These are phyloP conservation scores for Zaprionus ornatus DNA, from an alignment of 1,140 invertebrate genomes.

Conservation along the genomic window DNA sequence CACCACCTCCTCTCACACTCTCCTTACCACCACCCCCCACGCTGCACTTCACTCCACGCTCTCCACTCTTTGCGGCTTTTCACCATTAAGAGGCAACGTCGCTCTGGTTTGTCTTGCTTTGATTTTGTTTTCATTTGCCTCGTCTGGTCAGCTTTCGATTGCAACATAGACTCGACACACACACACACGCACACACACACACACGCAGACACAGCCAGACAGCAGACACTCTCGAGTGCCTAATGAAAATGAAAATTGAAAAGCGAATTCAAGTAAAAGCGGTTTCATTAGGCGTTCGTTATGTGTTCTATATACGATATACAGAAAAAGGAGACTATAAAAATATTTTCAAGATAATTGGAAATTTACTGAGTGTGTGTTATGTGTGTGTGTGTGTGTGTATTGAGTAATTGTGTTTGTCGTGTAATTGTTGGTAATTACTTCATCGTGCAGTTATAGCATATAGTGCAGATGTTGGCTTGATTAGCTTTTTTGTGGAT, in stretches of 20 bases:
- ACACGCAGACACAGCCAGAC: slow-evolving; percentile 3
- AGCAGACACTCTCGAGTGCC: not conserved
- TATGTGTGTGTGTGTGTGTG: not conserved
- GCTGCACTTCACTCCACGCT: not conserved
- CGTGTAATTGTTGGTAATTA: not conserved
- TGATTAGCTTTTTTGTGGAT: not conserved
- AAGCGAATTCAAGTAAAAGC: slow-evolving; percentile 42
- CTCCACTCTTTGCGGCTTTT: slow-evolving; percentile 17
- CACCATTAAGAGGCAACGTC: slow-evolving; percentile 26
- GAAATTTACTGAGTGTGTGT: not conserved
- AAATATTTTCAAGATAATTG: slow-evolving; percentile 1
- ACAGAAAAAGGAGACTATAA: not conserved
- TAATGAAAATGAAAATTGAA: slow-evolving; percentile 45
- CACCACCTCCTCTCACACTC: slow-evolving; percentile 29
- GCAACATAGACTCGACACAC: slow-evolving; percentile 42
- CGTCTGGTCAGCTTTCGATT: slow-evolving; percentile 52
- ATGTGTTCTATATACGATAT: slow-evolving; percentile 12
- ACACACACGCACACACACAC: slow-evolving; percentile 3
- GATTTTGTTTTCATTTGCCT: slow-evolving; percentile 56
- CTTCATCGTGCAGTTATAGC: not conserved
- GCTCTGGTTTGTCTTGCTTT: slow-evolving; percentile 57
- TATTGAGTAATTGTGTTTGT: slow-evolving; percentile 3
- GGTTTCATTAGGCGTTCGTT: slow-evolving; percentile 30
- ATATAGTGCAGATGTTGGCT: not conserved
- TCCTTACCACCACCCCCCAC: not conserved